Conservation (phyloP, 1,140 invertebrate genomes). For the Plectrocnemia conspersa region DNA sequence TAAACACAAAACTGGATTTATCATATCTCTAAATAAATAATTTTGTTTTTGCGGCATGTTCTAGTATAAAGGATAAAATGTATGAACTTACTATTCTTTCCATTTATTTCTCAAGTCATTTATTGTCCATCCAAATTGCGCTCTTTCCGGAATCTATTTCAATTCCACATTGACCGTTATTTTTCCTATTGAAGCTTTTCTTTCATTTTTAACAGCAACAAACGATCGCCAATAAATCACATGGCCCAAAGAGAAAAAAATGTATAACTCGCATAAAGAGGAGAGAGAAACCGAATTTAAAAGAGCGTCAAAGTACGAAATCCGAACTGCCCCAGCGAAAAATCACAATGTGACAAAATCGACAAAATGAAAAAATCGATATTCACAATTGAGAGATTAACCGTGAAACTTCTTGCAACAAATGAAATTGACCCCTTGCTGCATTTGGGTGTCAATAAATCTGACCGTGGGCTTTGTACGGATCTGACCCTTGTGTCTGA, state of each 20-base stretch:
- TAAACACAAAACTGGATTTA: no score
- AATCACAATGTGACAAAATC: conserved; percentile 12
- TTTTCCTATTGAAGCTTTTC: not conserved
- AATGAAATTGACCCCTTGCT: conserved; percentile 32
- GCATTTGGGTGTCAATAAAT: conserved; percentile 33
- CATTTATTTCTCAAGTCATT: no score
- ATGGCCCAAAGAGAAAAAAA: conserved; percentile 3
- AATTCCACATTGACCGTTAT: conserved; percentile 1
- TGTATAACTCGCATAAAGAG: no score
- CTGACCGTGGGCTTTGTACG: conserved; percentile 29
- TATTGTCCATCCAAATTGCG: no score
- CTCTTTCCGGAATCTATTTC: not conserved
- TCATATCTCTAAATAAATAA: no score
- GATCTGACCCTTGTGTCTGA: conserved; percentile 25
- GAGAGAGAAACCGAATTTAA: not conserved
- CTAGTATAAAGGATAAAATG: no score
- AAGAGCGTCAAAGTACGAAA: no score
- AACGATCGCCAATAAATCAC: conserved; percentile 11
- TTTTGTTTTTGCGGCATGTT: no score
- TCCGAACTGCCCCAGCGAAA: no score
- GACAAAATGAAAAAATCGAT: conserved; percentile 8
- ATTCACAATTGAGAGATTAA: conserved; percentile 33
- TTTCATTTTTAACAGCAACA: not conserved
- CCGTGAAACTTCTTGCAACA: conserved; percentile 29
- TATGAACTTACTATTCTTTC: no score